Conservation (phyloP, 2,113 vertebrate species). For the Progne subis region DNA sequence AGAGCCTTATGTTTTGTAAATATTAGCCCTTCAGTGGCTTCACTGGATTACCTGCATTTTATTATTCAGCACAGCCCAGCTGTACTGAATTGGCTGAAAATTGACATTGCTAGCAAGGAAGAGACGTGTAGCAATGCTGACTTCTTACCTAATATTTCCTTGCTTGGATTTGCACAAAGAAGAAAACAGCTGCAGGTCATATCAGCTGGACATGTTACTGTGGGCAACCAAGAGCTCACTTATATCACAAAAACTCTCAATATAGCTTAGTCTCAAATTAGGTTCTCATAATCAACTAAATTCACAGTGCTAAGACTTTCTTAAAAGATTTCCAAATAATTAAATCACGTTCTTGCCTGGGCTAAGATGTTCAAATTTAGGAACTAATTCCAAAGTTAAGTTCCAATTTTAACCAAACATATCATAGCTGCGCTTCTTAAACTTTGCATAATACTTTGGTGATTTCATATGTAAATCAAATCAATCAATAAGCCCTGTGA, state of each 20-base stretch:
- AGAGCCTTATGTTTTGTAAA: conserved; percentile 27
- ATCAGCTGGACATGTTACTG: background rate
- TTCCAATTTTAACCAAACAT: conserved; percentile 20
- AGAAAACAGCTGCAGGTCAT: background rate
- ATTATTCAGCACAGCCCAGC: background rate
- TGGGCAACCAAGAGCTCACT: background rate
- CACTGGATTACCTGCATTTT: conserved; percentile 48
- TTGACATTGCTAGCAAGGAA: background rate
- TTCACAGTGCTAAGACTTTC: background rate
- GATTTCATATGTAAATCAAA: conserved; percentile 9
- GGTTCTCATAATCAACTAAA: background rate
- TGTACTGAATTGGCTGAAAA: conserved; percentile 6
- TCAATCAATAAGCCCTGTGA: background rate
- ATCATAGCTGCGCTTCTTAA: background rate
- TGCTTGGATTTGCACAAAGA: background rate
- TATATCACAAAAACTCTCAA: background rate
- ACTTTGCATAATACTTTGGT: conserved; percentile 6
- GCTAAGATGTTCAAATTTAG: conserved; percentile 16
- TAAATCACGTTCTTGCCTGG: background rate
- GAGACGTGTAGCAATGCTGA: background rate
- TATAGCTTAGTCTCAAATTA: conserved; percentile 5
- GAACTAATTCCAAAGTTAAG: conserved; percentile 30
- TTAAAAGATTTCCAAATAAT: conserved; percentile 23
- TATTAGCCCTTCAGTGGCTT: conserved; percentile 34
- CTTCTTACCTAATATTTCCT: background rate